Percentiles rank a stretch among this genome's conserved stretches.
Evolutionary conservation across 2,888 invertebrate genomes (phyloP).

Genomic region (Troides aeacus): DNA sequence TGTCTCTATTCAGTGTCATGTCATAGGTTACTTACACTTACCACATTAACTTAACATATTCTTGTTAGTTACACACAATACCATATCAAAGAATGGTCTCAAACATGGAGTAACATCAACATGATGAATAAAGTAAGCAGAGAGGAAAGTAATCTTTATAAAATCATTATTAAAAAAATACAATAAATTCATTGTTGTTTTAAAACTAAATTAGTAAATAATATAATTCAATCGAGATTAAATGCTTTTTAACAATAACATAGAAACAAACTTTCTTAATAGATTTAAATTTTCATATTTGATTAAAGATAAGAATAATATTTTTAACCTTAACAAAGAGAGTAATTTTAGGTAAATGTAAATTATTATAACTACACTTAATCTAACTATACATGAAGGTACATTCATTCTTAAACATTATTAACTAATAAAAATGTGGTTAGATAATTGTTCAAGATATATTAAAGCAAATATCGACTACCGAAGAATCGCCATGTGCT

Average conservation of each 20-base stretch:
- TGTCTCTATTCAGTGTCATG: too few species aligned
- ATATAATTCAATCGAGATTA: neutral
- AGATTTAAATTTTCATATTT: neutral
- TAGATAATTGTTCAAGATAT: neutral
- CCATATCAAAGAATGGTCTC: too few species aligned
- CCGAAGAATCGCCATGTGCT: too few species aligned
- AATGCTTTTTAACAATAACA: too few species aligned
- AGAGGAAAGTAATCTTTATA: neutral
- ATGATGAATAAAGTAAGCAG: too few species aligned
- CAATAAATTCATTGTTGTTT: neutral
- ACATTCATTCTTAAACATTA: neutral
- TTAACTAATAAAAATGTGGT: slow-evolving; percentile 2
- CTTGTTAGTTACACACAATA: too few species aligned
- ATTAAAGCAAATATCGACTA: neutral
- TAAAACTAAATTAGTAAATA: neutral
- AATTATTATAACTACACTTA: neutral
- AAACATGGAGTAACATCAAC: too few species aligned
- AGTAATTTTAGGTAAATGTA: neutral
- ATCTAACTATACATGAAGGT: neutral
- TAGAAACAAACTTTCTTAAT: neutral
- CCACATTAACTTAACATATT: too few species aligned
- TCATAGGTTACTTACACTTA: too few species aligned
- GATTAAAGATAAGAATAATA: neutral
- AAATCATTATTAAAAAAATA: neutral
- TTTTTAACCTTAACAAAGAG: neutral